Conservation (phyloP, 2,888 invertebrate genomes). For the Galerucella pusilla region DNA sequence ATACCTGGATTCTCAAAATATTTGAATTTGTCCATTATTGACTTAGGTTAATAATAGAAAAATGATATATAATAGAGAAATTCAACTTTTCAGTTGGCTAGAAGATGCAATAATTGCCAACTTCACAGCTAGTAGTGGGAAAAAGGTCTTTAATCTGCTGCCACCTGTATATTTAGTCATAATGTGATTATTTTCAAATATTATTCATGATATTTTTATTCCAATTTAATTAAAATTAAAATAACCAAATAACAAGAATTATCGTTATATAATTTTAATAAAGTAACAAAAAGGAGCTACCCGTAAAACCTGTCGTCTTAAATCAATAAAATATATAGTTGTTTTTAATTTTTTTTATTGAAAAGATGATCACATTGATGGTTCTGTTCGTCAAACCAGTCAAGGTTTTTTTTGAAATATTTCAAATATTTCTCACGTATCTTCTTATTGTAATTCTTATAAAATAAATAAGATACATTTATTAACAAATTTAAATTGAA, state of each 20-base stretch:
- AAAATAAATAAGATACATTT: background rate
- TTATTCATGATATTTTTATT: background rate
- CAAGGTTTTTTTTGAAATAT: conserved; percentile 9
- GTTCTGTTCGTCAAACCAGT: conserved; percentile 6
- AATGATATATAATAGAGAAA: no score
- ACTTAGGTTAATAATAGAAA: no score
- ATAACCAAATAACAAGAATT: background rate
- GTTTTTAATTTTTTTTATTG: conserved; percentile 1
- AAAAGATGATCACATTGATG: conserved; percentile 1
- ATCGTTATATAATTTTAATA: background rate
- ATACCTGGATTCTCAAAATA: no score
- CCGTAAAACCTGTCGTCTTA: background rate
- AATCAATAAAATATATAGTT: background rate
- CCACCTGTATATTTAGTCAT: no score
- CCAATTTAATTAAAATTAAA: background rate
- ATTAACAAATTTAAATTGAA: background rate
- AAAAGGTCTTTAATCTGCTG: no score
- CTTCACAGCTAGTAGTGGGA: no score
- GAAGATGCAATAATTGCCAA: no score
- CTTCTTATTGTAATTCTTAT: background rate
- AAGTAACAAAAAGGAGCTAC: background rate
- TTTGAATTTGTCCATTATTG: no score
- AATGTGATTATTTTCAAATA: background rate
- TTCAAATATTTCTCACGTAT: conserved; percentile 6
- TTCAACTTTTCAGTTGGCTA: no score